Evolutionary conservation across 2,113 vertebrate genomes (phyloP), one percentile per base, ranked within the genome.

Genomic region (Callopanchax toddi): DNA sequence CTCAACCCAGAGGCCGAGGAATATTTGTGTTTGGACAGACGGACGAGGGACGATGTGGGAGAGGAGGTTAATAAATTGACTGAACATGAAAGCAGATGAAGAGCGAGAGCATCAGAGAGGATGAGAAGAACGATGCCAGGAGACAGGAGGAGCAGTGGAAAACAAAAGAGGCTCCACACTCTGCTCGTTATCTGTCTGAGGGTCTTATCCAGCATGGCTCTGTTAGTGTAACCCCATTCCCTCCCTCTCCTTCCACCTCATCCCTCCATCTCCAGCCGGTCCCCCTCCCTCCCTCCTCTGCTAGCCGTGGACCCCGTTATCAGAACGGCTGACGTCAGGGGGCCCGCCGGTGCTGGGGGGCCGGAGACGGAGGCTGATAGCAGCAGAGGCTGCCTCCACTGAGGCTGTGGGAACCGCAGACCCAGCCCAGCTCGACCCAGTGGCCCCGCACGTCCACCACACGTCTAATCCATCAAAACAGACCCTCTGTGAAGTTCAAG

Each of bases 181-280:
- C 75, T 66, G 81, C 76, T 78, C 58, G n/a, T 93, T 93, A 93
- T 93, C 92, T 90, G 87, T 89, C 86, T 87, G 52, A 74, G 55
- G 73, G 86, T 84, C 87, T 93, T 93, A 92, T 93, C 92, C 90
- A 86, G 77, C 34, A 86, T 92, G 86, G n/a, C n/a, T n/a, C n/a
- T 93, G 92, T 93, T 93, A 91, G 92, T 92, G 87, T 93, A 91
- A 93, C 89, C 90, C 89, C 82, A 81, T 75, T 84, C 74, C 73
- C 71, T 76, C 79, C 69, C 71, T 75, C 74, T 80, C 72, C 74
- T 62, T 74, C 83, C 78, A 83, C 74, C 83, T 79, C 86, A 81
- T 84, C 82, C 81, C 79, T 80, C 76, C 84, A 50, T 73, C 76
- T 51, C 37, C 73, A 61, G 1, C 55, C 37, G 1, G 6, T 6